These are phyloP conservation scores for Sylvicapra grimmia DNA, from an alignment of 2,113 vertebrate genomes.

Conservation along the genomic window DNA sequence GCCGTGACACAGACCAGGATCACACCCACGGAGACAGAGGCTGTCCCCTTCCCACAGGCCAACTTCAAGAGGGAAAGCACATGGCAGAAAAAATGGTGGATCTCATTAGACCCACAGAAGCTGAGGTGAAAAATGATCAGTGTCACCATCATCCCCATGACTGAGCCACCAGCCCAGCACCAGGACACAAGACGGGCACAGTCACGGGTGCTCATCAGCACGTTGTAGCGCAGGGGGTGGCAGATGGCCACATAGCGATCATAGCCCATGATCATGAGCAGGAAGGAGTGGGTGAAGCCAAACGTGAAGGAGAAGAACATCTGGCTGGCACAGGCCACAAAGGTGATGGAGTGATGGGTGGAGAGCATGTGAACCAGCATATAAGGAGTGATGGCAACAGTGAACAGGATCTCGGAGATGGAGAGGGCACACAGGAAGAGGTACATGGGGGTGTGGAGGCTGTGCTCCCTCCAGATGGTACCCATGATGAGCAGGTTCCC, in stretches of 20 bases:
- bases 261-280: slow-evolving; percentile 35
- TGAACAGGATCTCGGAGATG: slow-evolving; percentile 35
- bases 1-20: slow-evolving; percentile 32
- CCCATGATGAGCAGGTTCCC: slow-evolving; percentile 45
- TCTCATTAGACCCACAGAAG: slow-evolving; percentile 48
- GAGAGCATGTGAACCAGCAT: slow-evolving; percentile 42
- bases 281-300: slow-evolving; percentile 43
- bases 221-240: slow-evolving; percentile 12
- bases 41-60: slow-evolving; percentile 26
- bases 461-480: neutral
- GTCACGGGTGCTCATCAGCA: neutral
- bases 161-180: slow-evolving; percentile 41
- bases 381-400: neutral
- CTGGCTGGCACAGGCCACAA: slow-evolving; percentile 31
- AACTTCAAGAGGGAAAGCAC: slow-evolving; percentile 48
- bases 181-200: slow-evolving; percentile 21
- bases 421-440: slow-evolving; percentile 31
- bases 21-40: neutral
- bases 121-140: slow-evolving; percentile 9
- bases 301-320: slow-evolving; percentile 58
- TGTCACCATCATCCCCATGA: slow-evolving; percentile 43
- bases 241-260: slow-evolving; percentile 10
- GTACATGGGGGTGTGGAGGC: slow-evolving; percentile 34
- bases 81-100: slow-evolving; percentile 49
- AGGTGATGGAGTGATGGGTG: neutral